Evolutionary conservation across 23 tunicate species (phyloP).

Genomic region (Ascidia mentula): DNA sequence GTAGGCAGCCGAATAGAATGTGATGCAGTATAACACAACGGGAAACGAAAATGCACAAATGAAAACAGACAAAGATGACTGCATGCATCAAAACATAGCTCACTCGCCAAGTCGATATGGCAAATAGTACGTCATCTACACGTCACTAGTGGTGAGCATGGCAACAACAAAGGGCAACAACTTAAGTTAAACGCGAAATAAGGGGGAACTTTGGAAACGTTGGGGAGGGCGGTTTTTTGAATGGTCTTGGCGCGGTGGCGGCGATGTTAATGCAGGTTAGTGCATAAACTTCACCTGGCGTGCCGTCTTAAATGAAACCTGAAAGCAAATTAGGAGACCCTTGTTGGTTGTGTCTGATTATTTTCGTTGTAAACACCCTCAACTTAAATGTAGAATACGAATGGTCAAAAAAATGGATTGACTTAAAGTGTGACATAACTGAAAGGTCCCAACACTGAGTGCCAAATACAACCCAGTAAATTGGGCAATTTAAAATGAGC

Average conservation of each 20-base stretch:
- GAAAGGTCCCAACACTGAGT: too few relatives aligned
- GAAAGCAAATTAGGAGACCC: neutral
- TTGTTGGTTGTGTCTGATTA: too few relatives aligned
- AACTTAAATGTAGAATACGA: too few relatives aligned
- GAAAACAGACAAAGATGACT: conserved; percentile 5
- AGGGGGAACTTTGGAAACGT: neutral
- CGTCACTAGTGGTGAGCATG: too few relatives aligned
- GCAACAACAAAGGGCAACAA: neutral
- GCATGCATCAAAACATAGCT: neutral
- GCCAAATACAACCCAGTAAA: too few relatives aligned
- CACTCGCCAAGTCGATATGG: too few relatives aligned
- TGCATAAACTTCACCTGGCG: conserved; percentile 2
- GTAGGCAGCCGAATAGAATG: too few relatives aligned
- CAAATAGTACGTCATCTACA: too few relatives aligned
- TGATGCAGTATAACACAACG: conserved; percentile 2
- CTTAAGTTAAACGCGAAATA: neutral
- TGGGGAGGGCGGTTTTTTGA: neutral
- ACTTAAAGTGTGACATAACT: too few relatives aligned
- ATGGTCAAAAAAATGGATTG: too few relatives aligned
- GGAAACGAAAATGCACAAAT: neutral
- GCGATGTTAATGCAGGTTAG: neutral
- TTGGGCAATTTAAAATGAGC: too few relatives aligned
- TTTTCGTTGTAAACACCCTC: too few relatives aligned
- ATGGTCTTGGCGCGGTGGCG: neutral
- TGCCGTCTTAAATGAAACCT: neutral